A percentile compares a stretch with the other conserved stretches of the same genome.
Conservation (phyloP, 2,113 vertebrate genomes). For the Struthio camelus region DNA sequence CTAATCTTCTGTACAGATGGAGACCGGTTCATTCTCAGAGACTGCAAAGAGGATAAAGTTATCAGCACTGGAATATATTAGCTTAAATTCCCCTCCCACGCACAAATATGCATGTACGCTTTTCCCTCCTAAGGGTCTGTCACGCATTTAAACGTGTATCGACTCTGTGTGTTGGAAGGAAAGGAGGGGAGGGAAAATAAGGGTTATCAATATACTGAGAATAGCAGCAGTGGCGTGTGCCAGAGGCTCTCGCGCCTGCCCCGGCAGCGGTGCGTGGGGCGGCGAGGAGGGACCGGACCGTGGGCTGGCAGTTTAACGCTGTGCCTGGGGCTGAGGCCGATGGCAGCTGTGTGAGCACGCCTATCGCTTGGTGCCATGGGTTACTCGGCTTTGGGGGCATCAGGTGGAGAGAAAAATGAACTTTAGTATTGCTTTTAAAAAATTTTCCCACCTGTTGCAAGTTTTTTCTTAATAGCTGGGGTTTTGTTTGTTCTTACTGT, state of each 20-base stretch:
- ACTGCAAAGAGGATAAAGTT: conserved; percentile 68
- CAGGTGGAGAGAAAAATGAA: too few species aligned
- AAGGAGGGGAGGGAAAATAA: background rate
- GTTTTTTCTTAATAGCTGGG: background rate
- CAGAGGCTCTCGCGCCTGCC: too few species aligned
- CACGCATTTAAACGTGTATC: background rate
- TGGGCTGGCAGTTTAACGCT: too few species aligned
- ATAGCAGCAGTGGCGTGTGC: background rate
- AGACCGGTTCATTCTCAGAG: conserved; percentile 27
- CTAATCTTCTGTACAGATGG: conserved; percentile 71
- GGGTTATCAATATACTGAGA: background rate
- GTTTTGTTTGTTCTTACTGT: background rate
- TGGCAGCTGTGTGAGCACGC: too few species aligned
- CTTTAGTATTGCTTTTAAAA: too few species aligned
- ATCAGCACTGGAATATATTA: conserved; percentile 58
- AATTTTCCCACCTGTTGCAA: too few species aligned
- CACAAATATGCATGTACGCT: background rate
- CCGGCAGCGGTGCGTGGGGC: too few species aligned
- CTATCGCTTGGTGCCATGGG: too few species aligned
- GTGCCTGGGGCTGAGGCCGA: too few species aligned
- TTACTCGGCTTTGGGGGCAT: too few species aligned
- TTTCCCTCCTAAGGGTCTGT: background rate
- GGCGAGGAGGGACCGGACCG: too few species aligned
- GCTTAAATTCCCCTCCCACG: conserved; percentile 48
- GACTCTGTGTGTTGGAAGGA: background rate